Base-by-base conservation (phyloP, 1,140 invertebrate species). In the Orius insidiosus region DNA sequence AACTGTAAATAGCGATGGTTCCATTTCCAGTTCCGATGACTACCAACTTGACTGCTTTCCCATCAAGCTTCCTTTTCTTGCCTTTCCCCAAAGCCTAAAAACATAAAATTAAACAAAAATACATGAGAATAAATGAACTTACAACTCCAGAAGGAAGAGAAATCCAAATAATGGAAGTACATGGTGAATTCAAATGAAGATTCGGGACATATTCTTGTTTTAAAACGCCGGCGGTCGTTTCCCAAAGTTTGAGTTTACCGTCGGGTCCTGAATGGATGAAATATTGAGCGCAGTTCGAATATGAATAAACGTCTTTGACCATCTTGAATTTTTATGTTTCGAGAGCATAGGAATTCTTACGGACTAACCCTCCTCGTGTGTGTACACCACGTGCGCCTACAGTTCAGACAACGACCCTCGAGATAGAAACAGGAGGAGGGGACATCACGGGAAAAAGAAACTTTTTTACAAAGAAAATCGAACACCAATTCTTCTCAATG, bases 181-280 rank as follows among this genome's bases (percentile, higher is more conserved):
- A 85, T 4, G 78, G 77, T 1, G 79, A 75, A 3, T 75, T 71
- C 47, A 85, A 66, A 64, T 88, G 83, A 5, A 80, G 68, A 62
- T 83, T 79, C 14, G 84, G 81, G 15, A 77, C 77, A 56, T 79
- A 88, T 65, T 89, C 85, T 59, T 84, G 79, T 58, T 80, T 82
- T 1, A 88, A 63, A 19, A 69, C 63, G 56, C 73, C 78, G 6
- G 76, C 77, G 54, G 71, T 63, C 32, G 82, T 80, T 53, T 89
- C 80, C 80, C 79, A 89, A 62, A 90, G 74, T 63, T 78, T 80
- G 47, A 89, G 61, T 61, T 78, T 76, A 36, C 85, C 84, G 60
- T 86, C 80, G 14, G 68, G 66, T 50, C 75, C 74, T 50, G 82
- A 75, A 58, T 72, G 63, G 31, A 79, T 80, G 62, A 80, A 79